phyloP scores from a whole-genome alignment of 2,888 invertebrate genomes.

The Macrophya annulata region DNA sequence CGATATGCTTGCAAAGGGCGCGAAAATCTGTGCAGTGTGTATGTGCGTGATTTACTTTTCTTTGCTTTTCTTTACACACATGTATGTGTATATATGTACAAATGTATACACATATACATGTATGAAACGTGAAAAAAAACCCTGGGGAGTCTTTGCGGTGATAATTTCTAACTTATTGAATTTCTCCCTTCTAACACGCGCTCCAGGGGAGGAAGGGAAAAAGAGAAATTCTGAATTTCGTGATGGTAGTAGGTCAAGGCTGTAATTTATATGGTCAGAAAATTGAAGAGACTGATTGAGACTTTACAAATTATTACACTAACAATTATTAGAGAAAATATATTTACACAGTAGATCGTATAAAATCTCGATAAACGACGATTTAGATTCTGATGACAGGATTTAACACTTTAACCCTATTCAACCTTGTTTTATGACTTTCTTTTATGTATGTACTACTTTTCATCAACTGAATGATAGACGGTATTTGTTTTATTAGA shows the following conservation, averaged over 20 bases:
- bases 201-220: not conserved
- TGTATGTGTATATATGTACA: not conserved
- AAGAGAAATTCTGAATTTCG: not conserved
- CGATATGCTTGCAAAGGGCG: not conserved
- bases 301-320: not conserved
- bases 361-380: too few relatives aligned
- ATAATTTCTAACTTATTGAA: constrained; percentile 75
- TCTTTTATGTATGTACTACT: not conserved
- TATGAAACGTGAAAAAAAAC: constrained; percentile 59
- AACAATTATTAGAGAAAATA: not conserved
- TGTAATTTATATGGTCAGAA: constrained; percentile 39
- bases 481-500: not conserved
- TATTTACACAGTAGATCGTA: too few relatives aligned
- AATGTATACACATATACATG: not conserved
- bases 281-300: not conserved
- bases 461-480: too few relatives aligned
- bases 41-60: not conserved
- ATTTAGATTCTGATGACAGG: not conserved
- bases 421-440: not conserved
- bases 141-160: constrained; percentile 70
- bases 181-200: constrained; percentile 59
- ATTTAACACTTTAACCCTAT: not conserved
- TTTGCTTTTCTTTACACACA: not conserved
- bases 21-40: not conserved
- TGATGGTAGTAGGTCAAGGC: constrained; percentile 64